Conservation (phyloP, 2,888 invertebrate genomes). For the Alitta virens region DNA sequence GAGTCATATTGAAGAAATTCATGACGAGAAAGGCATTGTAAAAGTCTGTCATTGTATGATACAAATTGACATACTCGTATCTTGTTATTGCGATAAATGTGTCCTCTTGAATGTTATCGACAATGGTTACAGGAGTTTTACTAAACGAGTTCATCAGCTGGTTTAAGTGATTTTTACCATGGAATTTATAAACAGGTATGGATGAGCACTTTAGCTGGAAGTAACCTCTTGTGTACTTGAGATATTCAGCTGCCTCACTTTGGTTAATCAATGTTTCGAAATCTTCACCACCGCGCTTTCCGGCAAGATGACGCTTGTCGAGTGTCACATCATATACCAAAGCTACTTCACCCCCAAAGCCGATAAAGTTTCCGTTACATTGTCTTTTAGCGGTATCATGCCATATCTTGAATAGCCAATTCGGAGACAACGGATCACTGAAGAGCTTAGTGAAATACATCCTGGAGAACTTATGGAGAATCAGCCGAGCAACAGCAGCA, state of each 20-base stretch:
- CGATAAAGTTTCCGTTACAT: not conserved
- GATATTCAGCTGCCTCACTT: not conserved
- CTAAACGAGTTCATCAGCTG: not conserved
- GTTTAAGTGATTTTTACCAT: not conserved
- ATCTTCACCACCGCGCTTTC: not conserved
- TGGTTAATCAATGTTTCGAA: not conserved
- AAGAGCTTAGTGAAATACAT: no score
- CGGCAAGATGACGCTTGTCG: not conserved
- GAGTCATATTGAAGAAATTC: slow-evolving; percentile 30
- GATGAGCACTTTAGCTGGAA: not conserved
- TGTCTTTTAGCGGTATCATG: no score
- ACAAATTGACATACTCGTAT: slow-evolving; percentile 20
- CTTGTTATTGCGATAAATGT: slow-evolving; percentile 23
- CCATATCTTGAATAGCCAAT: no score
- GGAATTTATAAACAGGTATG: not conserved
- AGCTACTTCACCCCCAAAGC: not conserved
- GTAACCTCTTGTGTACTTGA: not conserved
- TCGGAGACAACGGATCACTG: no score
- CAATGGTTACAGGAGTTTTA: not conserved
- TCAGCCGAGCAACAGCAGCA: no score
- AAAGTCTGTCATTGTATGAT: slow-evolving; percentile 28
- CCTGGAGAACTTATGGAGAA: no score
- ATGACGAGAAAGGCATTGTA: slow-evolving; percentile 33
- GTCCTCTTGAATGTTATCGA: not conserved
- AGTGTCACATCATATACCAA: not conserved